Base-by-base conservation (phyloP, 2,888 invertebrate species). In the Peribatodes rhomboidaria region DNA sequence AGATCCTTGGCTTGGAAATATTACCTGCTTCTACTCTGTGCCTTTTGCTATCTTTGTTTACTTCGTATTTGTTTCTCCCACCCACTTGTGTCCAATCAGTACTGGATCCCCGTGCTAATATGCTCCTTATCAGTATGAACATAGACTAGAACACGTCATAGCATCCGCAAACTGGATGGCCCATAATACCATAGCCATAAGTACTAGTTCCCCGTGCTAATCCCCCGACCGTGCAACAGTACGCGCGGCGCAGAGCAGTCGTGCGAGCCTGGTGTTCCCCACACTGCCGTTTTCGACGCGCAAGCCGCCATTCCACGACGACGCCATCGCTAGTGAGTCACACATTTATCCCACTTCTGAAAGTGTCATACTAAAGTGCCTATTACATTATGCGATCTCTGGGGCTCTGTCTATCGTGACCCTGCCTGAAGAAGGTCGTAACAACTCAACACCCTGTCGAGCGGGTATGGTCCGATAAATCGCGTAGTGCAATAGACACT, bases 221-320 rank as follows among this genome's bases (percentile, higher is more conserved):
- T 47, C 22, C 37, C 46, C 7, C 16, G 58, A 46, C 46, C 44
- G n/a, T 68, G 57, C 35, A 44, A 73, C 85, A 94, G 94, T 85
- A 86, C 94, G 84, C 67, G 92, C 94, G 74, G 96, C 96, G 74
- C 95, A 95, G 76, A 96, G 95, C 84, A 95, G 96, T 73, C 94
- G 97, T 79, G 96, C 96, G 71, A 96, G 96, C 89, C 95, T 97
- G 72, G 96, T 96, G 78, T 96, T 97, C 87, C 97, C 97, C 42
- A 92, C 96, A 82, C 94, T 96, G 79, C 94, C 95, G 41, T 96
- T 96, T 85, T 86, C 91, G 46, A 93, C 94, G 56, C 92, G 91
- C 74, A 91, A 94, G 75, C 84, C 92, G 20, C 86, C 92, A 50
- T 94, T 95, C 81, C 94, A 94, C 73, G 93, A 94, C 74, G 93